Percentiles rank a stretch among this genome's conserved stretches.
Conservation (phyloP, 1,140 invertebrate genomes). For the Cotesia chilonis region DNA sequence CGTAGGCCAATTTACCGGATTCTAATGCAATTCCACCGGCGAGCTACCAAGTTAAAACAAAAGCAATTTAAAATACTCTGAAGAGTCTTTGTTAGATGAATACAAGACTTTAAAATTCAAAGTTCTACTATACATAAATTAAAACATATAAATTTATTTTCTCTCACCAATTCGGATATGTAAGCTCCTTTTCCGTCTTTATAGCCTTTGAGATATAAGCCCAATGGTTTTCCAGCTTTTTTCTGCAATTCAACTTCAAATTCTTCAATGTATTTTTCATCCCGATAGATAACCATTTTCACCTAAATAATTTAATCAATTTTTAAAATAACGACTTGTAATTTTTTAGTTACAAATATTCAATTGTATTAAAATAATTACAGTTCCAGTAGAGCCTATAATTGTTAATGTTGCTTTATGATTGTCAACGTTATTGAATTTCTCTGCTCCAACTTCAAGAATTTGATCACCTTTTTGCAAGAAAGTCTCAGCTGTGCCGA, state of each 20-base stretch:
- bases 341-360: constrained; percentile 41
- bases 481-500: not conserved
- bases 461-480: constrained; percentile 25
- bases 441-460: constrained; percentile 18
- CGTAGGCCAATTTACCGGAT: constrained; percentile 90
- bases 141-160: constrained; percentile 50
- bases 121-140: not conserved
- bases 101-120: too few relatives aligned
- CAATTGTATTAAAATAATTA: constrained; percentile 35
- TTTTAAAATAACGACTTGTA: not conserved
- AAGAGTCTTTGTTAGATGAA: too few relatives aligned
- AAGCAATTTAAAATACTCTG: too few relatives aligned
- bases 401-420: constrained; percentile 46
- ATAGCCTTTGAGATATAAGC: constrained; percentile 88
- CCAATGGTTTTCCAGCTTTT: constrained; percentile 92
- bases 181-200: constrained; percentile 90
- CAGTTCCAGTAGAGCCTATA: constrained; percentile 53
- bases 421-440: constrained; percentile 43
- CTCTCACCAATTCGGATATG: constrained; percentile 88
- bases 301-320: constrained; percentile 7
- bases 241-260: constrained; percentile 91
- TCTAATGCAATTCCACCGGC: constrained; percentile 90
- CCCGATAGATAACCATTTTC: constrained; percentile 12
- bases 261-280: constrained; percentile 71
- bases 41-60: constrained; percentile 67